Evolutionary conservation across 2,113 vertebrate genomes (phyloP).

Genomic region (Bungarus multicinctus): DNA sequence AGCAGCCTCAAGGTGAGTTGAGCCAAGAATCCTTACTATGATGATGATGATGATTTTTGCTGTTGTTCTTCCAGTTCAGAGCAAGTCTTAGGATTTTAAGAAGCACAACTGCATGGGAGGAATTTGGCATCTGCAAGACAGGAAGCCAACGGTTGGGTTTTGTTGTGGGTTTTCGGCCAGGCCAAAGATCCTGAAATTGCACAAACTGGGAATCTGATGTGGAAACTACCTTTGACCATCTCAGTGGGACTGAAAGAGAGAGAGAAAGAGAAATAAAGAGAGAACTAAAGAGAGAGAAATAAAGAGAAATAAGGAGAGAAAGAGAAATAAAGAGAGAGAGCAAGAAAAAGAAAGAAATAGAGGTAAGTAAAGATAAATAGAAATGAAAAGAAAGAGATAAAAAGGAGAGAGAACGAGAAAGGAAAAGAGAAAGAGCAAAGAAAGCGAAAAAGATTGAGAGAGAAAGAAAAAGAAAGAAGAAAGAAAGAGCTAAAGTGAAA

Average conservation of each 20-base stretch:
- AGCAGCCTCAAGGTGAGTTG: conserved; percentile 37
- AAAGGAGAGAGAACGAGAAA: no score
- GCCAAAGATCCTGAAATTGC: not conserved
- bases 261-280: not conserved
- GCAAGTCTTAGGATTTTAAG: not conserved
- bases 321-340: no score
- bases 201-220: not conserved
- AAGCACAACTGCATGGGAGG: not conserved
- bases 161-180: not conserved
- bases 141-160: not conserved
- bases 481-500: not conserved
- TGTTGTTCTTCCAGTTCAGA: not conserved
- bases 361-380: no score
- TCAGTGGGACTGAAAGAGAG: accelerated
- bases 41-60: no score
- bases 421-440: no score
- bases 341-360: no score
- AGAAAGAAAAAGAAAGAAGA: not conserved
- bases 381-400: no score
- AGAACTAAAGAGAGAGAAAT: no score
- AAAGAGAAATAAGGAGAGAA: no score
- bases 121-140: not conserved
- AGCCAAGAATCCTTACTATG: not conserved
- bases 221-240: not conserved
- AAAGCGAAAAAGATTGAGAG: no score